Evolutionary conservation across 30 jellyfish, hydroid and myxozoan genomes (phyloP).

Genomic region (Hydractinia echinata): DNA sequence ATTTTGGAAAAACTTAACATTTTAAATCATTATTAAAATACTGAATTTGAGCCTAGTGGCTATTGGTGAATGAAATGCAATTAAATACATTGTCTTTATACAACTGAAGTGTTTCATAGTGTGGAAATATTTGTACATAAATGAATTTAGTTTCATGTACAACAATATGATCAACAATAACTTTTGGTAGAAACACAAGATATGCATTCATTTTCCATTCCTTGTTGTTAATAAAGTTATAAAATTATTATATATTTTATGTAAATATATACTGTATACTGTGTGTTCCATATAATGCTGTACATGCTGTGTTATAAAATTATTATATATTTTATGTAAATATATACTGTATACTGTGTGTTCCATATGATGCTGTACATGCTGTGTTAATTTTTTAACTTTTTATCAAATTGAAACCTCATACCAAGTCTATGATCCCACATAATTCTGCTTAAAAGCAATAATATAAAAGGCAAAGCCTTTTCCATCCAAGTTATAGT

Average conservation of each 20-base stretch:
- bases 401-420: not conserved
- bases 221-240: too few relatives aligned
- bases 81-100: not conserved
- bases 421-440: constrained; percentile 97
- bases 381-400: not conserved
- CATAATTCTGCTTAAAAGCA: constrained; percentile 71
- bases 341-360: not conserved
- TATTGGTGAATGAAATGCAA: not conserved
- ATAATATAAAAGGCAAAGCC: constrained; percentile 64
- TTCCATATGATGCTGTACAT: not conserved
- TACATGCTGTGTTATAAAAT: not conserved
- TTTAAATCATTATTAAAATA: too few relatives aligned
- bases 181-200: too few relatives aligned
- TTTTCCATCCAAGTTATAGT: constrained; percentile 86
- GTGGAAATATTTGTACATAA: not conserved
- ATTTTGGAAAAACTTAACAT: too few relatives aligned
- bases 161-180: too few relatives aligned
- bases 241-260: too few relatives aligned
- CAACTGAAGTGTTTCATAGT: not conserved
- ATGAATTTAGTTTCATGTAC: too few relatives aligned
- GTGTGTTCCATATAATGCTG: not conserved
- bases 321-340: too few relatives aligned
- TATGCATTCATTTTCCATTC: too few relatives aligned
- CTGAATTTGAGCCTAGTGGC: too few relatives aligned
- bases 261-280: not conserved